These are phyloP conservation scores for Aphelinus certus DNA, from an alignment of 1,140 invertebrate species.

Conservation along the genomic window DNA sequence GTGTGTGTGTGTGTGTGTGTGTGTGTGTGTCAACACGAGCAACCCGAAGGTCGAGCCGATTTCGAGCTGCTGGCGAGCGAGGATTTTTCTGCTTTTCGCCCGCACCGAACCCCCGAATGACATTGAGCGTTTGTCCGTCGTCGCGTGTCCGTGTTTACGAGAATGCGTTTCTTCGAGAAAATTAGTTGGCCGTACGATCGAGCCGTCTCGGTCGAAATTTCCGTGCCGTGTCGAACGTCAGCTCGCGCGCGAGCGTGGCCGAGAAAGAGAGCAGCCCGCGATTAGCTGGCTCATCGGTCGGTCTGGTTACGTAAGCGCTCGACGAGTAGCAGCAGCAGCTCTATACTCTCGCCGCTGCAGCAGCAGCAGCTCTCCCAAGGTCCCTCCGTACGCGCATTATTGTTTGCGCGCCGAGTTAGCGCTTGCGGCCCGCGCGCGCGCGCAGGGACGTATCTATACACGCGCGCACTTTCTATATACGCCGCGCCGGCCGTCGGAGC, in stretches of 20 bases:
- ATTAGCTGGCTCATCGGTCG: slow-evolving; percentile 16
- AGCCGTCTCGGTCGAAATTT: no score
- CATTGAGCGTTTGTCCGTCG: no score
- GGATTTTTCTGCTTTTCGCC: slow-evolving; percentile 2
- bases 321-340: neutral
- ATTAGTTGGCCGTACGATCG: no score
- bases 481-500: neutral
- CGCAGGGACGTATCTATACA: slow-evolving; percentile 50
- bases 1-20: no score
- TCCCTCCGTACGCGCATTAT: slow-evolving; percentile 53
- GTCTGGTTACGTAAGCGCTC: no score
- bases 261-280: slow-evolving; percentile 35
- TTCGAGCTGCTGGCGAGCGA: no score
- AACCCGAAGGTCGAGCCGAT: no score
- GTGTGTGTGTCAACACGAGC: no score
- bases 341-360: neutral
- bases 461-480: slow-evolving; percentile 25
- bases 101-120: neutral
- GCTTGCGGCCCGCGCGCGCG: slow-evolving; percentile 17
- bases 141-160: no score
- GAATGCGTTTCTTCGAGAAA: no score
- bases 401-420: slow-evolving; percentile 61
- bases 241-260: neutral
- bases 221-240: no score
- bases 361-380: slow-evolving; percentile 52